phyloP scores from a whole-genome alignment of 2,797 vertebrate species.

The Arremon brunneinucha region DNA sequence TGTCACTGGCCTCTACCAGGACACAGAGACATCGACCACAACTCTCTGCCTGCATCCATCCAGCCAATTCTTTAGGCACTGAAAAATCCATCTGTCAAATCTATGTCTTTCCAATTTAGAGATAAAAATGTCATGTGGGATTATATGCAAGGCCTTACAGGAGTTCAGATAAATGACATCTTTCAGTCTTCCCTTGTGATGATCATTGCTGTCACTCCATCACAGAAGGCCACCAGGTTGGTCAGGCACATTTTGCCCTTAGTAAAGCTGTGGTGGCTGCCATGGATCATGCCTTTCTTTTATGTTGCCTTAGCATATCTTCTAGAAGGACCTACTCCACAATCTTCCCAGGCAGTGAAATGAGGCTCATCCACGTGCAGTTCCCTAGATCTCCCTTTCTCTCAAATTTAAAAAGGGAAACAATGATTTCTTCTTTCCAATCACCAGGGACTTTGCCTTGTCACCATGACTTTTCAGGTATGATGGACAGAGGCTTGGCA shows the following conservation, averaged over 20 bases:
- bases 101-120: not conserved
- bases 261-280: not conserved
- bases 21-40: not conserved
- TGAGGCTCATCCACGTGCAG: not conserved
- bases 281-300: not conserved
- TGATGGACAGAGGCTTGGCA: not conserved
- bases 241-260: not conserved
- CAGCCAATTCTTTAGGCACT: not conserved
- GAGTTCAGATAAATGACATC: not conserved
- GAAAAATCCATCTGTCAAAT: not conserved
- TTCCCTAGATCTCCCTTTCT: not conserved
- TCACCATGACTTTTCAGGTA: not conserved
- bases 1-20: not conserved
- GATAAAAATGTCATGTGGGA: not conserved
- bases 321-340: not conserved
- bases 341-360: not conserved
- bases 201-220: not conserved
- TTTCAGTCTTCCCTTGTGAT: not conserved
- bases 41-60: not conserved
- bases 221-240: not conserved
- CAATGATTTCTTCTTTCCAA: not conserved
- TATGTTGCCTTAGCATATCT: not conserved
- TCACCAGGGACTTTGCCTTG: not conserved
- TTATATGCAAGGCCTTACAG: not conserved
- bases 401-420: not conserved